Percentiles rank a stretch among this genome's conserved stretches.
phyloP scores from a whole-genome alignment of 1,140 invertebrate genomes.

The Cotesia typhae region DNA sequence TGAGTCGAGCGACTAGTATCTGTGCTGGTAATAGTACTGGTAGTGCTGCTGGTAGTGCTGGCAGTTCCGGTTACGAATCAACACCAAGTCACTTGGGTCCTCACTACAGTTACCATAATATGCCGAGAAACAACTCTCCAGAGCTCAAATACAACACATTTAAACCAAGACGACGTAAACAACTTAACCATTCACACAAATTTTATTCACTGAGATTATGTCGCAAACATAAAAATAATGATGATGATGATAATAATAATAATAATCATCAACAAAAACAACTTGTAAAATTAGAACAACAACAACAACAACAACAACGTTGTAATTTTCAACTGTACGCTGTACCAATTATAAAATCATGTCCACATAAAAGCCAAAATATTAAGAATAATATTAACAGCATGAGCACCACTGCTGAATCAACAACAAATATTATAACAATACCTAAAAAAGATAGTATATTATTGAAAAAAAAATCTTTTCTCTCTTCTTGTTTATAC shows the following conservation, averaged over 20 bases:
- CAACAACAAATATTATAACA: constrained; percentile 28
- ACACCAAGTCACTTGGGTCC: constrained; percentile 68
- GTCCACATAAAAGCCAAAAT: constrained; percentile 50
- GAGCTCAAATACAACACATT: constrained; percentile 59
- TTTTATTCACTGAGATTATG: constrained; percentile 62
- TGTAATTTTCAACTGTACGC: constrained; percentile 59
- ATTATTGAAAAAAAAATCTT: constrained; percentile 32
- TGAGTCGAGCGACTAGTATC: constrained; percentile 63
- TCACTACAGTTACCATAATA: constrained; percentile 57
- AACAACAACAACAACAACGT: constrained; percentile 17
- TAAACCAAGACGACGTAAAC: constrained; percentile 56
- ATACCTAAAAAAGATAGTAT: constrained; percentile 6
- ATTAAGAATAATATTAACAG: not conserved
- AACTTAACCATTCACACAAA: constrained; percentile 58
- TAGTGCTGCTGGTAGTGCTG: constrained; percentile 53
- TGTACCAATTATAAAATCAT: constrained; percentile 62
- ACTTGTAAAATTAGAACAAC: too few species aligned
- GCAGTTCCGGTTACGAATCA: constrained; percentile 70
- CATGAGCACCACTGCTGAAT: constrained; percentile 10
- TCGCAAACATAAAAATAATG: constrained; percentile 49
- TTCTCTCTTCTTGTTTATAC: constrained; percentile 24
- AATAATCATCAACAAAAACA: too few species aligned
- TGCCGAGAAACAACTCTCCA: constrained; percentile 60
- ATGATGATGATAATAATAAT: not conserved
- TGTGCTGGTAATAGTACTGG: constrained; percentile 51